A percentile compares a stretch with the other conserved stretches of the same genome.
phyloP scores from a whole-genome alignment of 2,797 vertebrate genomes.

The Adrianichthys oophorus region DNA sequence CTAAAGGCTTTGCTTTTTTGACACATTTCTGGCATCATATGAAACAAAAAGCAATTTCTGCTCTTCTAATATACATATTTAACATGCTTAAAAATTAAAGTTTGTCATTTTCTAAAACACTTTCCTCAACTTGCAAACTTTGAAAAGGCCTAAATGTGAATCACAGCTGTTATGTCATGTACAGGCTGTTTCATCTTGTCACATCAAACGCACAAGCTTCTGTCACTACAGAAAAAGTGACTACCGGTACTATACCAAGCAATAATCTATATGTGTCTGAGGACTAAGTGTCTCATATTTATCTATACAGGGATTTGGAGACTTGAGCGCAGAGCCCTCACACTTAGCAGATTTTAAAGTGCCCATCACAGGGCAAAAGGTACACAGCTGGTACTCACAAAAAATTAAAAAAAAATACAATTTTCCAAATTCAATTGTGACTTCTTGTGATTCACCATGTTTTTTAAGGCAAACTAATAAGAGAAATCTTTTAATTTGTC shows the following conservation, averaged over 20 bases:
- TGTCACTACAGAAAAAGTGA: conserved; percentile 44
- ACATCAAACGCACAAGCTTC: conserved; percentile 27
- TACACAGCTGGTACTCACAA: conserved; percentile 58
- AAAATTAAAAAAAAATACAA: no score
- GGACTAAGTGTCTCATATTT: neutral
- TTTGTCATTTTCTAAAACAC: neutral
- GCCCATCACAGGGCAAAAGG: conserved; percentile 56
- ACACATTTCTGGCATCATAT: no score
- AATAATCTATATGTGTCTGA: conserved; percentile 7
- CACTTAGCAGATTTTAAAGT: conserved; percentile 53
- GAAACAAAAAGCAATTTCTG: no score
- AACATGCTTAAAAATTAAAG: no score
- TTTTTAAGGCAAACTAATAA: no score
- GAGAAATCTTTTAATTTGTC: no score
- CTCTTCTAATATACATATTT: no score
- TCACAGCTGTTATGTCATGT: conserved; percentile 50
- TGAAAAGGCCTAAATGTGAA: neutral
- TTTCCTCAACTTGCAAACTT: no score
- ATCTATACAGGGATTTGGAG: conserved; percentile 17
- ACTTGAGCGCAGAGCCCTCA: conserved; percentile 43
- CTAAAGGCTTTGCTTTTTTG: no score
- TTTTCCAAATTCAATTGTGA: no score
- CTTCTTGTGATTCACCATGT: no score
- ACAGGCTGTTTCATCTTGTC: conserved; percentile 32
- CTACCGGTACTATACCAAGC: conserved; percentile 42